Base-by-base conservation (phyloP, 2,797 vertebrate genomes). In the Channa striata region DNA sequence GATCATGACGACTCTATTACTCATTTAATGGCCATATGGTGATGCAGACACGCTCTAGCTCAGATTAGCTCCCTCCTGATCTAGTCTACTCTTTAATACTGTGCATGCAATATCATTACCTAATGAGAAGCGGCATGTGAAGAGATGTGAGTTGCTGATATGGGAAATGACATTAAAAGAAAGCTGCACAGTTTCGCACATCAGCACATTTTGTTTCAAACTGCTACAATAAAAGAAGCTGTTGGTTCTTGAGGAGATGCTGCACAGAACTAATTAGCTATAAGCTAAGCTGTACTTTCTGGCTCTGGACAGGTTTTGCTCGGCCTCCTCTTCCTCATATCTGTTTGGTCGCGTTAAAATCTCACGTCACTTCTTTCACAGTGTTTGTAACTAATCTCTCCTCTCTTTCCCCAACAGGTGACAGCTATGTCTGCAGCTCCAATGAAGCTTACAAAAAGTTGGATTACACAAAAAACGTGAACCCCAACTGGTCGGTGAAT, bases 401-500 rank as follows among this genome's bases (percentile, higher is more conserved):
- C 14, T 61, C 5, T 46, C 19, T 10, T 19, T 46, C 37, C 33
- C 60, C 36, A 30, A 51, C 78, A 98, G 97, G 96, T 17, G 96
- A 97, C 64, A 98, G 97, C 87, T 99, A 99, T 10, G 96, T 99
- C 5, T 99, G 98, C 78, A 96, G 97, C 83, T 99, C 97, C 48
- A 95, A 96, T 6, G 97, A 99, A 80, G 95, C 97, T 6, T 99
- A 96, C 93, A 99, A 99, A 90, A 99, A 98, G 78, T 86, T 99
- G 87, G 96, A 99, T 88, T 99, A 99, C 89, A 96, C 95, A 17
- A 98, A 98, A 94, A 99, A 99, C 42, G 93, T 99, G 84, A 97
- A 97, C 88, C 97, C 97, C 70, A 99, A 99, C 92, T 99, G 97
- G 98, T 99, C 97, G 0, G 96, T 99, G 85, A 99, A 98, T 1